Evolutionary conservation across 2,888 invertebrate species (phyloP).

Genomic region (Heliconius ismenius): DNA sequence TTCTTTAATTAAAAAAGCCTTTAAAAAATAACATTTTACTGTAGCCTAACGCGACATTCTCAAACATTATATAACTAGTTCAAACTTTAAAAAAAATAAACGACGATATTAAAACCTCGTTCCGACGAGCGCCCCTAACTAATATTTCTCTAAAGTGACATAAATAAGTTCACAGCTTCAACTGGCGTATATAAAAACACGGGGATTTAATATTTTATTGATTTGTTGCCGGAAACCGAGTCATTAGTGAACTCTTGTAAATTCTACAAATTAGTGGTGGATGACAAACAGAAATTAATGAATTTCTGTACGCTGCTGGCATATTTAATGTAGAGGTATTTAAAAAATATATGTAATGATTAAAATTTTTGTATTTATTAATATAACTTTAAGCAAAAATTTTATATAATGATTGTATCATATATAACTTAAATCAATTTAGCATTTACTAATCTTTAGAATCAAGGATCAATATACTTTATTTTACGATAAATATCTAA

Average conservation of each 20-base stretch:
- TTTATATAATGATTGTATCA: not conserved
- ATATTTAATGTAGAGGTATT: constrained; percentile 64
- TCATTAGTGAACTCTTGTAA: constrained; percentile 73
- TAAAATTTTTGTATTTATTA: not conserved
- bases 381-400: not conserved
- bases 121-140: constrained; percentile 62
- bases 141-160: constrained; percentile 72
- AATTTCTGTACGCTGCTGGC: constrained; percentile 55
- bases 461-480: too few relatives aligned
- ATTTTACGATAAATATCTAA: not conserved
- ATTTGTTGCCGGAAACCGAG: constrained; percentile 74
- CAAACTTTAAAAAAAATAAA: constrained; percentile 54
- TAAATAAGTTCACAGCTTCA: constrained; percentile 69
- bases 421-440: not conserved
- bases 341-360: not conserved
- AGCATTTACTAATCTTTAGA: too few relatives aligned
- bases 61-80: constrained; percentile 28
- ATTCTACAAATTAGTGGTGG: constrained; percentile 78
- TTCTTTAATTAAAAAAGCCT: not conserved
- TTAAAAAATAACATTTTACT: not conserved
- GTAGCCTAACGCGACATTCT: constrained; percentile 21
- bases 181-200: constrained; percentile 51
- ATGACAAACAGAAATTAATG: constrained; percentile 80
- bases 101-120: constrained; percentile 54
- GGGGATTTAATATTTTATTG: constrained; percentile 64